phyloP scores from a whole-genome alignment of 2,797 vertebrate genomes.

The Clamator glandarius region DNA sequence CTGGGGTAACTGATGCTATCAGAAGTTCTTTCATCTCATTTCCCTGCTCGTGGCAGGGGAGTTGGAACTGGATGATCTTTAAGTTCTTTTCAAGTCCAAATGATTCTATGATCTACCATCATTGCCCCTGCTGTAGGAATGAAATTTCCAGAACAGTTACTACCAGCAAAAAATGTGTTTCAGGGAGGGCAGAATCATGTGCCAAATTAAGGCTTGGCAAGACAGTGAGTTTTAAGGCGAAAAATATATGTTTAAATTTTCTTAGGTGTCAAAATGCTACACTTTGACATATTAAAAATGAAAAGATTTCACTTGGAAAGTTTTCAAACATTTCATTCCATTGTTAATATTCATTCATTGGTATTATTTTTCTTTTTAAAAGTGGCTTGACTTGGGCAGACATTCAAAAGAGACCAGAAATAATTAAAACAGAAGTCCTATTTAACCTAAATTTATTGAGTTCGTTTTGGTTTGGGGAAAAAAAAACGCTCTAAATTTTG shows the following conservation, averaged over 20 bases:
- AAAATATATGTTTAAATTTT: not conserved
- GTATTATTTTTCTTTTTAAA: not conserved
- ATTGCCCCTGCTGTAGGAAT: not conserved
- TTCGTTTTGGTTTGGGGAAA: not conserved
- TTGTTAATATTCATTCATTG: not conserved
- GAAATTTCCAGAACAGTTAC: not conserved
- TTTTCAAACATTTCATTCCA: not conserved
- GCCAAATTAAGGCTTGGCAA: not conserved
- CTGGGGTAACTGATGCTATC: not conserved
- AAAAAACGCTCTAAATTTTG: rapidly evolving
- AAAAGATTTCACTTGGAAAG: conserved; percentile 17
- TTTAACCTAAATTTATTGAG: not conserved
- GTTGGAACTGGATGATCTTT: no score
- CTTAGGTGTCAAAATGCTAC: not conserved
- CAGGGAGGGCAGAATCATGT: not conserved
- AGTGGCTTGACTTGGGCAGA: not conserved
- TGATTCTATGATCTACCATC: no score
- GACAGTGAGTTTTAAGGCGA: not conserved
- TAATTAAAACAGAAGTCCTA: not conserved
- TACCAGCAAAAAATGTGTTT: not conserved
- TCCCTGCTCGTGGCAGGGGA: no score
- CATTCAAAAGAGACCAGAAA: not conserved
- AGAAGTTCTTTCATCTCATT: not conserved
- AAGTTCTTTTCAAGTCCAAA: no score
- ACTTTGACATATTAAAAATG: not conserved